Conservation (phyloP, 2,888 invertebrate species). For the Aphodius sticticus region DNA sequence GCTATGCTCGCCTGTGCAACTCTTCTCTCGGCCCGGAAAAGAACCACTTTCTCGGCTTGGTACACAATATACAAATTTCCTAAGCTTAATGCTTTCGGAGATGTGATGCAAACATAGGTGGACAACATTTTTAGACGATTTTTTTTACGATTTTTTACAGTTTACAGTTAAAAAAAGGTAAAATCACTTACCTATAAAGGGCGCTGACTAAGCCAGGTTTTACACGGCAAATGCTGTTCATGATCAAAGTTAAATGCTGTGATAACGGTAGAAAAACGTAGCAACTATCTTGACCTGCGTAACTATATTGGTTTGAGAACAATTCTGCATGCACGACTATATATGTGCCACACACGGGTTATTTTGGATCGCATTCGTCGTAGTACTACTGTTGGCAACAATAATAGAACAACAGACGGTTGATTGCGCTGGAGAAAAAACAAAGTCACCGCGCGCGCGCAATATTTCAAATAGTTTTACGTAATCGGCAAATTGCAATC, state of each 20-base stretch:
- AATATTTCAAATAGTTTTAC: neutral
- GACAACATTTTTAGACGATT: too few species aligned
- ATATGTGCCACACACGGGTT: neutral
- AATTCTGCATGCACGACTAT: neutral
- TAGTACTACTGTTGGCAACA: neutral
- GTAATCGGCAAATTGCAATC: neutral
- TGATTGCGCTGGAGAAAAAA: neutral
- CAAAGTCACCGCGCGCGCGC: neutral
- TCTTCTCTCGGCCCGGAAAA: too few species aligned
- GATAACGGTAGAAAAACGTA: neutral
- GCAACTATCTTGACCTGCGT: neutral
- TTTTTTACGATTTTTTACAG: too few species aligned
- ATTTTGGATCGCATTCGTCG: neutral
- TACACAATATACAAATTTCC: too few species aligned
- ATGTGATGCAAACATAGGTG: too few species aligned
- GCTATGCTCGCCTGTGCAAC: too few species aligned
- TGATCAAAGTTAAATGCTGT: neutral
- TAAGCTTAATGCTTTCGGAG: too few species aligned
- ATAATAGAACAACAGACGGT: neutral
- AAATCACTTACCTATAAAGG: slow-evolving; percentile 31
- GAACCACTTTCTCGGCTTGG: too few species aligned
- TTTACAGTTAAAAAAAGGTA: neutral
- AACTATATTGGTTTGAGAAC: neutral
- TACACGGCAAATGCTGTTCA: slow-evolving; percentile 32
- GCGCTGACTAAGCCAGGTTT: slow-evolving; percentile 20